Percentiles rank a stretch among this genome's conserved stretches.
Conservation (phyloP, 2,888 invertebrate genomes). For the Athalia rosae region DNA sequence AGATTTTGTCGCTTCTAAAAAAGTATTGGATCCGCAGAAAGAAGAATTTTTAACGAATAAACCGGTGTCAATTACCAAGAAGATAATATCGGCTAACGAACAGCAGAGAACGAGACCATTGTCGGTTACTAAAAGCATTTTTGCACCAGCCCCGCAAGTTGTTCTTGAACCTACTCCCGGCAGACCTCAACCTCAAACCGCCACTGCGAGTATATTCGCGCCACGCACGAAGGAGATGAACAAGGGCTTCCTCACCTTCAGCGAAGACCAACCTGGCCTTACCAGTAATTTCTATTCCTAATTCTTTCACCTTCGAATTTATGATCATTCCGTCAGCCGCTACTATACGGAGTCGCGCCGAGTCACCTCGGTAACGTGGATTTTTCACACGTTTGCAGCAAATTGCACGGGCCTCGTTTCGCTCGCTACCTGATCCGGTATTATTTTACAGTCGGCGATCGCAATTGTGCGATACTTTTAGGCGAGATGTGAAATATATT, state of each 20-base stretch:
- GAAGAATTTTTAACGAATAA: conserved; percentile 36
- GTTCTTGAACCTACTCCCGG: conserved; percentile 49
- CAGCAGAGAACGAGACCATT: conserved; percentile 55
- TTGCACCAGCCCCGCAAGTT: conserved; percentile 53
- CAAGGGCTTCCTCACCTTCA: conserved; percentile 92
- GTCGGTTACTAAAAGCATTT: conserved; percentile 60
- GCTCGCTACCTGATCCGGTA: too few species aligned
- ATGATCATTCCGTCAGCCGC: conserved; percentile 24
- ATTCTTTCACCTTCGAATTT: not conserved
- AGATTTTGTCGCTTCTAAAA: conserved; percentile 25
- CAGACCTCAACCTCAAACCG: conserved; percentile 78
- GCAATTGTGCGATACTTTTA: too few species aligned
- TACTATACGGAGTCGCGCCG: not conserved
- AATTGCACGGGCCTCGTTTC: too few species aligned
- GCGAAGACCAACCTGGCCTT: conserved; percentile 87
- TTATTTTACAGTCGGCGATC: too few species aligned
- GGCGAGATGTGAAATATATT: too few species aligned
- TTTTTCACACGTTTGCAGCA: too few species aligned
- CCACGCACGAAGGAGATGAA: conserved; percentile 94
- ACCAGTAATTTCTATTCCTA: conserved; percentile 83
- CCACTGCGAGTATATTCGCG: conserved; percentile 85
- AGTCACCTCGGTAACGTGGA: too few species aligned
- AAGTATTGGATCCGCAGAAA: conserved; percentile 45
- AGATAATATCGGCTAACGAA: conserved; percentile 45
- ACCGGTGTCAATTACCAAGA: conserved; percentile 51